These are phyloP conservation scores for Silurus aristotelis DNA, from an alignment of 2,797 vertebrate species.

Conservation along the genomic window DNA sequence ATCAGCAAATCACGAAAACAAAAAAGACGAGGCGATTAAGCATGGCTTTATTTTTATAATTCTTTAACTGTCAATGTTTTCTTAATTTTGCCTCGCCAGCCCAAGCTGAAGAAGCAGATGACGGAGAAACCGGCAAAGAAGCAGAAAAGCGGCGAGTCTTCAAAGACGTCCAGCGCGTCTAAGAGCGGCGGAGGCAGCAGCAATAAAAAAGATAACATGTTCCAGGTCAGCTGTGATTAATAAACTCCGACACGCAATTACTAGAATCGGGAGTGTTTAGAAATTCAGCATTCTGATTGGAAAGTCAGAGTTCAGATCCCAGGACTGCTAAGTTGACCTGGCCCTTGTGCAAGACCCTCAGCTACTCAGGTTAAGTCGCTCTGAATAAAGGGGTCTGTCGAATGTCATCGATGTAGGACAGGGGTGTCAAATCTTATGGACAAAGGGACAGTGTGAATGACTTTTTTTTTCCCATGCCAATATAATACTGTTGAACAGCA, in stretches of 20 bases:
- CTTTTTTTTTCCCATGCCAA: too few relatives aligned
- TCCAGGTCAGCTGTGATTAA: conserved; percentile 79
- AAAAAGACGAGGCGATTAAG: not conserved
- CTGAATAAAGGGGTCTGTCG: too few relatives aligned
- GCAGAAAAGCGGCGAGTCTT: conserved; percentile 90
- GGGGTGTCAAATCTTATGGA: too few relatives aligned
- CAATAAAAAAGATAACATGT: conserved; percentile 88
- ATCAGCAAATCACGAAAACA: not conserved
- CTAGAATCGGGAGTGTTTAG: not conserved
- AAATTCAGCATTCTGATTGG: too few relatives aligned
- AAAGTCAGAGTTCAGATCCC: too few relatives aligned
- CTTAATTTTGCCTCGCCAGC: conserved; percentile 65
- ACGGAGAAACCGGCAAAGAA: conserved; percentile 89
- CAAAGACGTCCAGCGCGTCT: conserved; percentile 84
- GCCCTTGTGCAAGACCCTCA: too few relatives aligned
- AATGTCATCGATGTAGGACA: too few relatives aligned
- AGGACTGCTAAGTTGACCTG: too few relatives aligned
- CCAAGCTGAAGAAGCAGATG: conserved; percentile 90
- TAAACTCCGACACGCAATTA: not conserved
- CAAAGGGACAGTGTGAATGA: too few relatives aligned
- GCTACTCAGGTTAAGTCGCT: too few relatives aligned
- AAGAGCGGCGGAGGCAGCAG: conserved; percentile 74
- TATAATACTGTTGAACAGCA: too few relatives aligned
- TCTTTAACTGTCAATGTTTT: not conserved
- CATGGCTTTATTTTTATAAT: not conserved